Evolutionary conservation across 2,113 vertebrate species (phyloP), one percentile per base, ranked within the genome.

Genomic region (Mormoops blainvillei): DNA sequence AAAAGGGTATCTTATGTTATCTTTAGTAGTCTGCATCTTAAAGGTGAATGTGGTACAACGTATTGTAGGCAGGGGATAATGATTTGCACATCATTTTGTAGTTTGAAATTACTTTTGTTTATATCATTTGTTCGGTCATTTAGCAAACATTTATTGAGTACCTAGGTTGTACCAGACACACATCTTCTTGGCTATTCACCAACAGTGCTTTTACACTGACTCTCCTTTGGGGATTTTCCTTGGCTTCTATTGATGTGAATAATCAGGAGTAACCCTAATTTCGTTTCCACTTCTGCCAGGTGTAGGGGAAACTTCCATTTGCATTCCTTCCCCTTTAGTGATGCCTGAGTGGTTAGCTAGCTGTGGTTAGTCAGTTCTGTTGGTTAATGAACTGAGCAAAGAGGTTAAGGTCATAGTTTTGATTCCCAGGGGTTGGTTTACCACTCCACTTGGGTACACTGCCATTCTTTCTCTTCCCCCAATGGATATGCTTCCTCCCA

Each of bases 291-390:
- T 94, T 92, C 56, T 94, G 31, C 52, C 45, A 92, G 65, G 70
- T 87, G 95, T 91, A 63, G 48, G 41, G 94, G 87, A 96, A 97
- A 95, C 58, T 94, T 93, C 95, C 80, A 93, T 94, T 97, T 95
- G 70, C 70, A 91, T 83, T 93, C 94, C 36, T 95, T 93, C 84
- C 76, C 36, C 56, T 92, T 91, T 22, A 76, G 68, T 52, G 56
- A 89, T 84, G 74, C 78, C 92, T 54, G 38, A 94, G 74, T 94
- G 38, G 80, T 94, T 93, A 95, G 80, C 50, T 91, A 63, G 38
- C 58, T 54, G 52, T 94, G 85, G 70, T 70, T 74, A 87, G 80
- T 86, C 81, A 91, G 89, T 97, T 58, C 65, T 43, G 56, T 81
- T 92, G 92, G 50, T 90, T 96, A 97, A 96, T 92, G 94, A 97